Evolutionary conservation across 2,113 vertebrate genomes (phyloP).

Genomic region (Bubalus kerabau): DNA sequence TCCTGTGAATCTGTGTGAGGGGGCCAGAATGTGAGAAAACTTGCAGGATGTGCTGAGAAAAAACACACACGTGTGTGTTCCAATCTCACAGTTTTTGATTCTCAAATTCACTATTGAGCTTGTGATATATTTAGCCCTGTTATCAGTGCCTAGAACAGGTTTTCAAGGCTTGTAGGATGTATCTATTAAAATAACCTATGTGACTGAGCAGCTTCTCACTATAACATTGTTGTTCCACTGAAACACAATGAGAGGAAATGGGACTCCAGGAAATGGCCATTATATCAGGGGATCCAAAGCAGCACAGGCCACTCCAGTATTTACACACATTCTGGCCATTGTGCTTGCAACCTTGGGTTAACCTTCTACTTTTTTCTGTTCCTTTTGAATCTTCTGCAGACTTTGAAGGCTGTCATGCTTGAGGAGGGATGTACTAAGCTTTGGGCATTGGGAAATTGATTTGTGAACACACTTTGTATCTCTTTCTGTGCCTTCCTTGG

Average conservation of each 20-base stretch:
- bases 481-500: background rate
- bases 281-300: conserved; percentile 31
- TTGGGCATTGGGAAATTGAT: background rate
- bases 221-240: conserved; percentile 63
- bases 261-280: conserved; percentile 42
- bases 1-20: background rate
- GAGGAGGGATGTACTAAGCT: background rate
- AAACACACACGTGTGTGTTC: background rate
- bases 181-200: conserved; percentile 62
- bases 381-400: conserved; percentile 4
- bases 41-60: background rate
- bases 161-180: conserved; percentile 63
- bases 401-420: background rate
- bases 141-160: conserved; percentile 34
- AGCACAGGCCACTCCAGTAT: conserved; percentile 22
- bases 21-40: background rate
- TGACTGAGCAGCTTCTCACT: conserved; percentile 45
- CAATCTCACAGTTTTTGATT: background rate
- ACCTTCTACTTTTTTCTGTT: conserved; percentile 11
- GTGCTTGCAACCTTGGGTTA: conserved; percentile 45
- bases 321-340: conserved; percentile 26
- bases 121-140: conserved; percentile 54
- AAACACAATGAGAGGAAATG: conserved; percentile 65
- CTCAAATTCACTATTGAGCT: background rate
- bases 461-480: background rate